Base-by-base conservation (phyloP, 92 coral and sea anemone species). In the Desmophyllum pertusum region DNA sequence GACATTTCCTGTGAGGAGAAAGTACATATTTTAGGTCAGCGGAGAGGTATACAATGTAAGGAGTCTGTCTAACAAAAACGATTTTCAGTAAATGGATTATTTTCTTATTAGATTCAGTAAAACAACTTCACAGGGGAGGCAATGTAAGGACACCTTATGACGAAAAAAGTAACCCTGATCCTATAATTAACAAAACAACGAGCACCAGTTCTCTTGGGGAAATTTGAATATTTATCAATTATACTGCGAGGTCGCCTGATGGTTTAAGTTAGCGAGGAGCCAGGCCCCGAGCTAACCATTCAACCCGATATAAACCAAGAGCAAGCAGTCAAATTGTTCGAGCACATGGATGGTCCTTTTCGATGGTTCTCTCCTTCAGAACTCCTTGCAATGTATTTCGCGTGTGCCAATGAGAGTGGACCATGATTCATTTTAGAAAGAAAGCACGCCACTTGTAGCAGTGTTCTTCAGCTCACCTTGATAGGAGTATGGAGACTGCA, bases 401-500 rank as follows among this genome's bases (percentile, higher is more conserved):
- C n/a, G n/a, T n/a, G n/a, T n/a, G n/a, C n/a, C n/a, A n/a, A n/a
- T n/a, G n/a, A n/a, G n/a, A n/a, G n/a, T n/a, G n/a, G n/a, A n/a
- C n/a, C n/a, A n/a, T n/a, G n/a, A n/a, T n/a, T n/a, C n/a, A n/a
- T n/a, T n/a, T 23, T 55, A 4, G 63, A 55, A 21, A 3, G 3
- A 30, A 57, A 4, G 18, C n/a, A 0, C 25, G 25, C 31, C 2
- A 62, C 33, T 6, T 7, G 1, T 30, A 10, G 39, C 23, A 39
- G 48, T 57, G 3, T 68, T 8, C 19, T 35, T 36, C 23, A 31
- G 46, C 71, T n/a, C 40, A 80, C 84, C 76, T 68, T 29, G n/a
- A 50, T 80, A 31, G 11, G 84, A 80, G 43, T 10, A 68, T 50
- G 76, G 84, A n/a, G 84, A 80, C 11, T 76, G 25, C 36, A 67